Base-by-base conservation (phyloP, 2,113 vertebrate species). In the Nothocercus nigrocapillus region DNA sequence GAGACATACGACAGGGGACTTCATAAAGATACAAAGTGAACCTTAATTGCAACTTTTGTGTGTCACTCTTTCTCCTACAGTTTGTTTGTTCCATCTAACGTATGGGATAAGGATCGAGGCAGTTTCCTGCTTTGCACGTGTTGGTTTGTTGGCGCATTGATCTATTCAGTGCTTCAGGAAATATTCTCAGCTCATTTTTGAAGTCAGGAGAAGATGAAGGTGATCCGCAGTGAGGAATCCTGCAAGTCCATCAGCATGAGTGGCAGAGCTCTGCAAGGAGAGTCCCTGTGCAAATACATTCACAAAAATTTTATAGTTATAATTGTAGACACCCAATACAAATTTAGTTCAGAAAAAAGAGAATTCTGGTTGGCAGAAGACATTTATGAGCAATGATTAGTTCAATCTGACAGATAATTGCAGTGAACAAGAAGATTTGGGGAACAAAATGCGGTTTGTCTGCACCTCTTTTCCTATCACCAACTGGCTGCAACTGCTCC, bases 101-200 rank as follows among this genome's bases (percentile, higher is more conserved):
- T 53, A 45, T 34, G 42, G 42, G 11, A 13, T 44, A 44, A 14
- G 42, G 42, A 44, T 44, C 42, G 42, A 13, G 42, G 42, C 42
- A 44, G 82, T 89, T 91, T 56, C 82, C 83, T 93, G 86, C 21
- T 82, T 88, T 77, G 93, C 91, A 92, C 44, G 2, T 11, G 47
- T 66, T 32, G 70, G 21, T 66, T 56, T 70, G 30, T 45, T 67
- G 89, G 69, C 78, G 87, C 63, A 20, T 73, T 67, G 64, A 59
- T 63, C 59, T 67, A 19, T 61, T 91, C 77, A 66, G 59, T 24
- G 51, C 51, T 85, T 88, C 75, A 34, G 85, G 95, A 82, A 87
- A 82, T 54, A 45, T 47, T 82, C 88, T 85, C 66, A 85, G 27
- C 45, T 82, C 25, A 3, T 36, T 75, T 90, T 28, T 88, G 70